Percentiles rank a stretch among this genome's conserved stretches.
These are phyloP conservation scores for Euborellia annulipes DNA, from an alignment of 1,140 invertebrate genomes.

Conservation along the genomic window DNA sequence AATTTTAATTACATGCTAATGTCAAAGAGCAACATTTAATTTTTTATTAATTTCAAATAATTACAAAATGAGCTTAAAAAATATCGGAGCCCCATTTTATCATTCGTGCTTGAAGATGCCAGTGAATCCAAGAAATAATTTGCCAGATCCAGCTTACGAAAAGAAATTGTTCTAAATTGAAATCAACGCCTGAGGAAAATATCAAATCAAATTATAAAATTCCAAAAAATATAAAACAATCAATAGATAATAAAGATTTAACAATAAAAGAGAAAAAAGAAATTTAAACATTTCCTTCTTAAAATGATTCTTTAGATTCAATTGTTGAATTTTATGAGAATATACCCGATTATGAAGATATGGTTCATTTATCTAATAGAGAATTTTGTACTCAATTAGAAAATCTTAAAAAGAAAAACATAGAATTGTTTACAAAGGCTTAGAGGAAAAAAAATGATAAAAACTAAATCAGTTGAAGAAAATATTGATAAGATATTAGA, in stretches of 20 bases:
- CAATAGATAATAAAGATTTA: too few species aligned
- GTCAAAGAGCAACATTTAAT: too few species aligned
- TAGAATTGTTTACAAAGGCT: conserved; percentile 34
- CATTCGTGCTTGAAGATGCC: conserved; percentile 48
- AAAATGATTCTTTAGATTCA: conserved; percentile 28
- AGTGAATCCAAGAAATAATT: conserved; percentile 40
- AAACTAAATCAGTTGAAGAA: too few species aligned
- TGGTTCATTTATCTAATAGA: conserved; percentile 45
- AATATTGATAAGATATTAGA: conserved; percentile 20
- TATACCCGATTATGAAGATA: conserved; percentile 50
- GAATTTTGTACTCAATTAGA: conserved; percentile 48
- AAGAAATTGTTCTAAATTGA: too few species aligned
- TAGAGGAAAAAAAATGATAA: conserved; percentile 31
- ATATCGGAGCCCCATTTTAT: conserved; percentile 22
- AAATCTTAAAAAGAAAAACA: conserved; percentile 45
- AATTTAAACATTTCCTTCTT: conserved; percentile 19
- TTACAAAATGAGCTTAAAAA: too few species aligned
- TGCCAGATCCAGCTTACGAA: conserved; percentile 44
- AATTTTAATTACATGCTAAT: too few species aligned
- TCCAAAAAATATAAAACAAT: conserved; percentile 16
- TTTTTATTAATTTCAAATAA: too few species aligned
- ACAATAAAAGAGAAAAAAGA: background rate
- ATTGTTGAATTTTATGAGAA: conserved; percentile 47
- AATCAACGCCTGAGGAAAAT: conserved; percentile 24
- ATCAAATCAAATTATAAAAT: conserved; percentile 18